A percentile compares a stretch with the other conserved stretches of the same genome.
Conservation (phyloP, 2,113 vertebrate genomes). For the Ondatra zibethicus region DNA sequence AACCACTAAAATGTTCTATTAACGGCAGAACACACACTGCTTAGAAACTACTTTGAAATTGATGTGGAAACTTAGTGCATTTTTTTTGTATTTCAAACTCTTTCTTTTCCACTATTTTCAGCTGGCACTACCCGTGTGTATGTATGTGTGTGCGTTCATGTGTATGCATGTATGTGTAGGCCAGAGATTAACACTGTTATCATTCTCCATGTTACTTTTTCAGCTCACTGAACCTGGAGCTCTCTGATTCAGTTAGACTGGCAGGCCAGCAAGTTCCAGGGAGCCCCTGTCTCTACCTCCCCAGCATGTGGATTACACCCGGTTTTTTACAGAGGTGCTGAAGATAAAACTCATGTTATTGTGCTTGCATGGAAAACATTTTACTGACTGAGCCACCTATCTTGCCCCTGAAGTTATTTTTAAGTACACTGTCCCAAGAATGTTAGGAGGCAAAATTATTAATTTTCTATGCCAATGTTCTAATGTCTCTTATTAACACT, state of each 20-base stretch:
- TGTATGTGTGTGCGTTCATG: not conserved
- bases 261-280: not conserved
- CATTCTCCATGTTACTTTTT: not conserved
- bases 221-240: not conserved
- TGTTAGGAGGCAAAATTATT: constrained; percentile 18
- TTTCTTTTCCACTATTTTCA: not conserved
- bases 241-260: not conserved
- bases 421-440: not conserved
- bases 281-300: too few relatives aligned
- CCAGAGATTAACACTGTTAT: not conserved
- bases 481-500: not conserved
- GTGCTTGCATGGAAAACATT: not conserved
- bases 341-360: not conserved
- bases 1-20: constrained; percentile 57
- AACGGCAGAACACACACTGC: constrained; percentile 42
- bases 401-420: not conserved
- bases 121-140: not conserved
- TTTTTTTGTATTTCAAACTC: constrained; percentile 12
- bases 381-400: not conserved
- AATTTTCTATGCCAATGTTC: constrained; percentile 45
- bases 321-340: not conserved
- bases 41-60: constrained; percentile 60
- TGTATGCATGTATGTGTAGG: not conserved
- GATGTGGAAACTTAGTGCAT: constrained; percentile 21
- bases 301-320: not conserved